These are phyloP conservation scores for Caenorhabditis latens DNA, from an alignment of 1,140 invertebrate genomes.

Conservation along the genomic window DNA sequence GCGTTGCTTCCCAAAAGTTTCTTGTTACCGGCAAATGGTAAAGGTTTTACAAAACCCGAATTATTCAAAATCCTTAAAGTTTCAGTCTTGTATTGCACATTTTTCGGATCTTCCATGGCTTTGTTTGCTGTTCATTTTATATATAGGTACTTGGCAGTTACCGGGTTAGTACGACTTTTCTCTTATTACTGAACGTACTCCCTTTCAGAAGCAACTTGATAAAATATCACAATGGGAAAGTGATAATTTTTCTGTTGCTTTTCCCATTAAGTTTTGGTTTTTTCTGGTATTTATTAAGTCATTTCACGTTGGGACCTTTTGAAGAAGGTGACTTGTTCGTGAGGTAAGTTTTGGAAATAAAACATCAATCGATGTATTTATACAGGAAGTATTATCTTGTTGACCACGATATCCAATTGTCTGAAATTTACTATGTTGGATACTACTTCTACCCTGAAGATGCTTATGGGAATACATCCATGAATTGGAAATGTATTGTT, in stretches of 20 bases:
- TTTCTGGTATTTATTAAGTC: not conserved
- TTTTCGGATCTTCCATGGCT: not conserved
- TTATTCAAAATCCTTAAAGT: not conserved
- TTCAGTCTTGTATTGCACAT: not conserved
- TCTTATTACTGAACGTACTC: not conserved
- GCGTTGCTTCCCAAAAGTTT: not conserved
- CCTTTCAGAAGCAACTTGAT: not conserved
- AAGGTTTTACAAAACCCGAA: not conserved
- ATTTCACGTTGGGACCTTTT: not conserved
- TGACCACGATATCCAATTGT: not conserved
- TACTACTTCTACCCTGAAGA: slow-evolving; percentile 1
- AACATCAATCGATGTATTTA: not conserved
- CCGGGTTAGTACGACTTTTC: not conserved
- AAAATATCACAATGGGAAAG: not conserved
- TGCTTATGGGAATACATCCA: not conserved
- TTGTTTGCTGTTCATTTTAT: slow-evolving; percentile 21
- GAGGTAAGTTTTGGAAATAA: not conserved
- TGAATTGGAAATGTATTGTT: not conserved
- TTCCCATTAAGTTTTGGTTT: slow-evolving; percentile 1
- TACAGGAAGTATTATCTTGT: not conserved
- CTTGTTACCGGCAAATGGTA: not conserved
- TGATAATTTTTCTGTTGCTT: not conserved
- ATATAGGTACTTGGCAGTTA: not conserved
- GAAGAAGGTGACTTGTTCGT: not conserved
- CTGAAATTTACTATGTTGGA: not conserved